A percentile compares a stretch with the other conserved stretches of the same genome.
phyloP scores from a whole-genome alignment of 1,140 invertebrate species.

The Dinoponera quadriceps region DNA sequence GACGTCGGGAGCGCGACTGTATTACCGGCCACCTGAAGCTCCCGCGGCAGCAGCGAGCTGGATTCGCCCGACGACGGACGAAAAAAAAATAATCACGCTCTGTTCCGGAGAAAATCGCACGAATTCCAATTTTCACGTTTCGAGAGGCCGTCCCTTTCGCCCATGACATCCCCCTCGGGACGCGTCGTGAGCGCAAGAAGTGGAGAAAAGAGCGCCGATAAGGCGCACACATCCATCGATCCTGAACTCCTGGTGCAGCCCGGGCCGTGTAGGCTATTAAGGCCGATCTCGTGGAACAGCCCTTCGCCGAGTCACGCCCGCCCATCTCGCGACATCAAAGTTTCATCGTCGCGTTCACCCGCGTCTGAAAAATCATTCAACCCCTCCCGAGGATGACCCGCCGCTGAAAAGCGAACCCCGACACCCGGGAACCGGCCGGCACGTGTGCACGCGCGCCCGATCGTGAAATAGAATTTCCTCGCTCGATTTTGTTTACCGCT shows the following conservation, averaged over 20 bases:
- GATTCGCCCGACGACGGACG: not conserved
- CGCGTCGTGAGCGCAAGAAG: not conserved
- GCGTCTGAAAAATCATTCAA: too few species aligned
- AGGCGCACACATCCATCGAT: constrained; percentile 57
- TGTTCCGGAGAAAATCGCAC: not conserved
- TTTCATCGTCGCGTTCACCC: too few species aligned
- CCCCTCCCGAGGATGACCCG: too few species aligned
- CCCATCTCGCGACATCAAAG: too few species aligned
- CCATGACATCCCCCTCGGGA: not conserved
- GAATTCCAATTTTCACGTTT: not conserved
- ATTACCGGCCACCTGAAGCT: not conserved
- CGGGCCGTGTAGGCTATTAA: constrained; percentile 65
- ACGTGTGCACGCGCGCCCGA: too few species aligned
- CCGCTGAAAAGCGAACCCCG: too few species aligned
- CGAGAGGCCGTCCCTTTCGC: not conserved
- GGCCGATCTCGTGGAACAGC: not conserved
- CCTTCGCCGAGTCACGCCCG: not conserved
- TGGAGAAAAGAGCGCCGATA: constrained; percentile 41
- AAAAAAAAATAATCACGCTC: not conserved
- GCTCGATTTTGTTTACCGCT: too few species aligned
- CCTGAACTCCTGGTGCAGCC: constrained; percentile 37
- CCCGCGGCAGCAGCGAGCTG: not conserved
- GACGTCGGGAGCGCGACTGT: not conserved
- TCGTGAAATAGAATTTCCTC: too few species aligned
- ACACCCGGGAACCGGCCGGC: too few species aligned